These are phyloP conservation scores for Macrosoma leucophasiata DNA, from an alignment of 2,888 invertebrate genomes.

Conservation along the genomic window DNA sequence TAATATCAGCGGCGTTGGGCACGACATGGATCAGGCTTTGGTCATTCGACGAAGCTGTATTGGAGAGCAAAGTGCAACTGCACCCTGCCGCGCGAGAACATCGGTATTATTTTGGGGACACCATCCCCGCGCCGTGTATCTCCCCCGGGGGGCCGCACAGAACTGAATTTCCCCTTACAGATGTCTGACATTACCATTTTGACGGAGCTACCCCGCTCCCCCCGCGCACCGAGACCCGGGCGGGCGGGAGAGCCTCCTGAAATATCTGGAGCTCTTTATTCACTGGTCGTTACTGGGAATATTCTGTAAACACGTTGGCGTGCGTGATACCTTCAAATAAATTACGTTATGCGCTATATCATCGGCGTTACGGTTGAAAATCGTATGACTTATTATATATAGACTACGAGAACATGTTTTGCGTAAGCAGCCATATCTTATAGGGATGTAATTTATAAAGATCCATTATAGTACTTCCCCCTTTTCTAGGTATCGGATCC, in stretches of 20 bases:
- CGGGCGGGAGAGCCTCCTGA: conserved; percentile 13
- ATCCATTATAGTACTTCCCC: no score
- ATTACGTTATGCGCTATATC: no score
- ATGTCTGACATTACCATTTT: conserved; percentile 16
- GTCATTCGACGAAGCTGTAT: conserved; percentile 25
- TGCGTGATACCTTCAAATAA: no score
- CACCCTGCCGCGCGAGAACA: conserved; percentile 24
- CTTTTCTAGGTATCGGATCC: no score
- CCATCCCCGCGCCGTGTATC: conserved; percentile 27
- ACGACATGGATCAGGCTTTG: conserved; percentile 39
- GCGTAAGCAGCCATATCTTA: no score
- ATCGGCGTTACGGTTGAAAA: no score
- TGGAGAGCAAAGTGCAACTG: conserved; percentile 31
- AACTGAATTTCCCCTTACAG: conserved; percentile 31
- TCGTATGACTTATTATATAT: no score
- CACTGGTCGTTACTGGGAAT: conserved; percentile 2
- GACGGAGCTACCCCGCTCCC: conserved; percentile 13
- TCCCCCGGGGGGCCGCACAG: conserved; percentile 32
- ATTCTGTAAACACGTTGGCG: conserved; percentile 1
- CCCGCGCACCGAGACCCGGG: conserved; percentile 3
- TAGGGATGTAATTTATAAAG: no score
- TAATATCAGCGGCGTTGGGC: conserved; percentile 34
- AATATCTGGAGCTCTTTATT: conserved; percentile 15
- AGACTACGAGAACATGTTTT: no score
- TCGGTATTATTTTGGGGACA: conserved; percentile 21